phyloP scores from a whole-genome alignment of 2,888 invertebrate genomes.

The Dione vanillae region DNA sequence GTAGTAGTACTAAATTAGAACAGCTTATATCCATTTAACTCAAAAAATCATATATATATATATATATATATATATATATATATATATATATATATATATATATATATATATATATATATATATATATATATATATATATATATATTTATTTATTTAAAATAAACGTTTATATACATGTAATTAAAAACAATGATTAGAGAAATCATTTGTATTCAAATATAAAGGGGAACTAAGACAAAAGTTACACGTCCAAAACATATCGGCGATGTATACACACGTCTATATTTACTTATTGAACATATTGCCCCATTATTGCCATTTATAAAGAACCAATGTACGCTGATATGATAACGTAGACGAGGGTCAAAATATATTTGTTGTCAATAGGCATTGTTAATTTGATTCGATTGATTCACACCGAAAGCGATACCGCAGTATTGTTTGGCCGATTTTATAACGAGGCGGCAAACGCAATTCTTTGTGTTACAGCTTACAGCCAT shows the following conservation, averaged over 20 bases:
- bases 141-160: no score
- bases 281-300: slow-evolving; percentile 50
- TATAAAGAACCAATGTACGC: slow-evolving; percentile 50
- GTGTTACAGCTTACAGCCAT: slow-evolving; percentile 60
- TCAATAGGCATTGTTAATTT: slow-evolving; percentile 74
- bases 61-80: no score
- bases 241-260: slow-evolving; percentile 38
- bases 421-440: slow-evolving; percentile 79
- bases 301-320: slow-evolving; percentile 45
- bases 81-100: no score
- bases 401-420: slow-evolving; percentile 78
- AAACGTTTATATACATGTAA: slow-evolving; percentile 7
- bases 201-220: slow-evolving; percentile 27
- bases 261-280: slow-evolving; percentile 52
- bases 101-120: no score
- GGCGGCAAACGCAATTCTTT: slow-evolving; percentile 76
- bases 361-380: slow-evolving; percentile 53
- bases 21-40: no score
- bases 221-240: slow-evolving; percentile 28
- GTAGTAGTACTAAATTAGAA: no score
- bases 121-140: no score
- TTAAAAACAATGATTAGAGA: slow-evolving; percentile 35
- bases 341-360: slow-evolving; percentile 48
- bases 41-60: not conserved
- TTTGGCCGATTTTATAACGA: slow-evolving; percentile 81